Evolutionary conservation across 1,140 invertebrate species (phyloP), one percentile per base, ranked within the genome.

Genomic region (Trypoxylus dichotomus): DNA sequence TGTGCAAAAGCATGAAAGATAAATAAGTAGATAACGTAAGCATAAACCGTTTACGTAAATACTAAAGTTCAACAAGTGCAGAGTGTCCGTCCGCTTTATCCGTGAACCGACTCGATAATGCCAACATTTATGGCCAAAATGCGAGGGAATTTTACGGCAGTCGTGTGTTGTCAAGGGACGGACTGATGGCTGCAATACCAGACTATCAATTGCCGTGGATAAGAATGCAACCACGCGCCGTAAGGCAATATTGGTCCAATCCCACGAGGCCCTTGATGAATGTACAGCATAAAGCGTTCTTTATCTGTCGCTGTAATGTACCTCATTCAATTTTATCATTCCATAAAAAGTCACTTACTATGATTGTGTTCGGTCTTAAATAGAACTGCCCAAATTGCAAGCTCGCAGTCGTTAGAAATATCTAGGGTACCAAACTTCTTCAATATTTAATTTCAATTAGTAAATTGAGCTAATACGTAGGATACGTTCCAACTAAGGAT

Each of bases 291-390:
- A 32, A 73, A 42, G 13, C 71, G 71, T 73, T 73, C 71, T 37
- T 37, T 73, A 73, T 25, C 71, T 73, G 71, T 73, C 71, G 71
- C 27, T 42, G 71, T 73, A 73, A 73, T 73, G 71, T 73, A 42
- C 11, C 37, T 42, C 37, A 41, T 73, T 73, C 71, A 32, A 73
- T 73, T 73, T 73, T 73, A 73, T 73, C 71, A 73, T 73, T 73
- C 71, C 71, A 73, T 73, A 73, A 73, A 73, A 73, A 73, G 71
- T 73, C 71, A 73, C 71, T 73, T 73, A 73, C 71, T 73, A 73
- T 73, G 71, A 73, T 73, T 73, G 71, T 73, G 71, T 73, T 73
- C 27, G 37, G 37, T 42, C 27, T 73, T 73, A 73, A 63, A 63
- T 63, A 63, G 60, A 63, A 63, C 13, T 63, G 71, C 27, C 71